Evolutionary conservation across 1,140 invertebrate species (phyloP), one percentile per base, ranked within the genome.

Genomic region (Drosophila micromelanica): DNA sequence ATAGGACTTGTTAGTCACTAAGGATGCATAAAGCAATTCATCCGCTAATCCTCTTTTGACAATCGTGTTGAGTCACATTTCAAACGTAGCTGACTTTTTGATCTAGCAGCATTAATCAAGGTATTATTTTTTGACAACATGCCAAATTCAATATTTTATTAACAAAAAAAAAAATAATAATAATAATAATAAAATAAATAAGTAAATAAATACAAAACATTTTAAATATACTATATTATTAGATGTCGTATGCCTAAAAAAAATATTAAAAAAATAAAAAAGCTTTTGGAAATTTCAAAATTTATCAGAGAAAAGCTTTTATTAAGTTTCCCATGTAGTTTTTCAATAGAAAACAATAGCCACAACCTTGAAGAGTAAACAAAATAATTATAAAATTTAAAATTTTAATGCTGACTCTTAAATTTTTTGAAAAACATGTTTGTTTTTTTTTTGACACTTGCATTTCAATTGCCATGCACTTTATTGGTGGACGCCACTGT

Each of bases 401-500:
- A 23, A 23, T 3, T 23, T 23, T 2, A 23, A 2, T 23, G 20
- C 2, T 3, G 20, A 23, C 2, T 27, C 27, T 27, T 1, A 6
- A 27, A 27, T 27, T 5, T 0, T 0, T 27, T 5, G 5, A 6
- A 27, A 27, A 27, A 27, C 27, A 27, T 5, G 27, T 8, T 35
- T 8, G 32, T 6, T 52, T 35, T 5, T 30, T n/a, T 51, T 17
- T 5, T 30, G 2, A 38, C 6, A 23, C 17, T 40, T 54, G 32
- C 15, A 23, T 30, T 56, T 6, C 7, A 0, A 42, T 6, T 6
- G 35, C 9, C 15, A 1, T 42, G 51, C 65, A 61, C 57, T 40
- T 45, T 62, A 42, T 49, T 46, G 6, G 15, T 30, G 56, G 71
- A 69, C 65, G 43, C 51, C 37, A 70, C 65, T 73, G 71, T 73